Conservation (phyloP, 2,113 vertebrate species). For the Pachycephala philippinensis region DNA sequence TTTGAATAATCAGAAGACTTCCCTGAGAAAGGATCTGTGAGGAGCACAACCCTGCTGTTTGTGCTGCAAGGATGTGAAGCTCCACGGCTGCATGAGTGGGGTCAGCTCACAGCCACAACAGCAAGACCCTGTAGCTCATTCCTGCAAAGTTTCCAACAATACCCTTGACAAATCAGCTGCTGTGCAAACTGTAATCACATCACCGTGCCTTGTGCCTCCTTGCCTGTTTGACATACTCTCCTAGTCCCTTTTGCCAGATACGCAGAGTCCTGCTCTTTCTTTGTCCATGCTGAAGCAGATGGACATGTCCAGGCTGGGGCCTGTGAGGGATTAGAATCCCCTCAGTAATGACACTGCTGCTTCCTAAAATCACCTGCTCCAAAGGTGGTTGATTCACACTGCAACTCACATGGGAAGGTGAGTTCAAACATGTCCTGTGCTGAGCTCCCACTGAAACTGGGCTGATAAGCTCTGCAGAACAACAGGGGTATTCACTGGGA, state of each 20-base stretch:
- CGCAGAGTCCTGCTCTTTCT: background rate
- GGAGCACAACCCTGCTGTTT: background rate
- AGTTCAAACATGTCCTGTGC: background rate
- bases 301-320: background rate
- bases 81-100: background rate
- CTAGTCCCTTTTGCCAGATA: background rate
- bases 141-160: background rate
- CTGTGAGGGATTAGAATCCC: background rate
- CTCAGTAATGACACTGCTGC: background rate
- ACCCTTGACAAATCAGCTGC: background rate
- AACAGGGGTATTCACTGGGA: fast-evolving
- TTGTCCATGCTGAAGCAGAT: background rate
- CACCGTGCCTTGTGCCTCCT: background rate
- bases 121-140: background rate
- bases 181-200: background rate
- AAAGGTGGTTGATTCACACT: background rate
- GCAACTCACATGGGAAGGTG: background rate
- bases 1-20: conserved; percentile 42
- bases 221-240: background rate
- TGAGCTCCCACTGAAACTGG: background rate
- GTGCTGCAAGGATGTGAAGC: background rate
- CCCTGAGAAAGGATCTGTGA: background rate
- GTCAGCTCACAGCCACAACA: background rate
- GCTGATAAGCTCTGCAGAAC: background rate
- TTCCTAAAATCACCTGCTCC: background rate